Base-by-base conservation (phyloP, 23 tunicate species). In the Halocynthia roretzi region DNA sequence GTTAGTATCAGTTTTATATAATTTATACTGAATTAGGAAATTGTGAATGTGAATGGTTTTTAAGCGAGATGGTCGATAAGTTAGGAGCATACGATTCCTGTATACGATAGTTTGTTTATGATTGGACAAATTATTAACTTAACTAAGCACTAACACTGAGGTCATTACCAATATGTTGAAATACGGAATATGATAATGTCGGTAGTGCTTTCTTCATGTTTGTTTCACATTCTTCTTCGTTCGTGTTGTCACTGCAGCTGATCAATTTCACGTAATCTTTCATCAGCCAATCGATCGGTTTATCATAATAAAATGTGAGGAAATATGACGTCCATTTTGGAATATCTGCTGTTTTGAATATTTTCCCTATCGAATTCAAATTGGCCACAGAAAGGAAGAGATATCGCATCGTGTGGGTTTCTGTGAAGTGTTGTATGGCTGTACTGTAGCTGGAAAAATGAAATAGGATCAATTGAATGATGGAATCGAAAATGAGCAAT, bases 251-350 rank as follows among this genome's bases (percentile, higher is more conserved):
- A 49, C 61, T 56, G 70, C 84, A 81, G 50, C 56, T 23, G 44
- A 31, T 31, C 18, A 81, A 58, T 48, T 40, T 9, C 0, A 71
- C 84, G 72, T 58, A 81, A 60, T 81, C 84, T 17, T 11, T 53
- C 78, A 81, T 81, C 60, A 81, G 71, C 84, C 84, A 81, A 50
- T 81, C 84, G 8, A 81, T 71, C 10, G 84, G 84, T 52, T 81
- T 81, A 6, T 49, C 15, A 6, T 21, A 68, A 48, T 71, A 81
- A 61, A 81, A 81, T 9, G 58, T 81, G 7, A 81, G 50, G 49
- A 81, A 61, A 71, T 71, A 81, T 14, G 70, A 60, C 15, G 61
- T 56, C 84, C 84, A 81, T 12, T n/a, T 52, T 10, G 84, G 78
- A 58, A 81, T 61, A 58, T 72, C 76, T 31, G 77, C n/a, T 21